phyloP scores from a whole-genome alignment of 2,888 invertebrate genomes.

The Melanchra persicariae region DNA sequence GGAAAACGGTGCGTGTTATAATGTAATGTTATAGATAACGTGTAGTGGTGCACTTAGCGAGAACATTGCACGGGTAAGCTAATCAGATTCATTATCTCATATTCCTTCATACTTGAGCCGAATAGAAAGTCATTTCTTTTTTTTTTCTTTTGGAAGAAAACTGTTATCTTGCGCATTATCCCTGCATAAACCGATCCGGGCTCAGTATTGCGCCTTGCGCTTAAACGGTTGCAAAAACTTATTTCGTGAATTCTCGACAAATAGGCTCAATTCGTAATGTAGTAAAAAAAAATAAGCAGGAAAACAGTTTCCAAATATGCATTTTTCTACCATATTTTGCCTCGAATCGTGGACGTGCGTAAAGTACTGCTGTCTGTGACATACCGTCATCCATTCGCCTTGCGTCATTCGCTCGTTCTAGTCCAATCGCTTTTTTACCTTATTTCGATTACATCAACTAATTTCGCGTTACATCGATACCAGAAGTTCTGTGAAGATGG shows the following conservation, averaged over 20 bases:
- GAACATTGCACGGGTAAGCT: constrained; percentile 75
- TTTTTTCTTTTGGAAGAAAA: constrained; percentile 28
- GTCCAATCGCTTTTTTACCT: constrained; percentile 78
- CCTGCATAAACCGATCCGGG: constrained; percentile 9
- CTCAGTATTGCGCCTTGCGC: constrained; percentile 23
- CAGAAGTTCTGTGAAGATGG: constrained; percentile 75
- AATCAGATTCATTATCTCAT: constrained; percentile 66
- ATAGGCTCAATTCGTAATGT: constrained; percentile 25
- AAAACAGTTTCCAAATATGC: constrained; percentile 59
- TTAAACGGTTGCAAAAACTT: constrained; percentile 26
- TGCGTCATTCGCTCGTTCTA: constrained; percentile 77
- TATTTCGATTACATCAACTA: constrained; percentile 83
- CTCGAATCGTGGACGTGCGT: constrained; percentile 34
- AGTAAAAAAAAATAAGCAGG: constrained; percentile 55
- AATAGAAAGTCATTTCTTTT: constrained; percentile 39
- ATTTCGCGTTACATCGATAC: constrained; percentile 82
- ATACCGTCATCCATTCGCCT: constrained; percentile 72
- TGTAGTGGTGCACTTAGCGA: constrained; percentile 75
- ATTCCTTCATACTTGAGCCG: constrained; percentile 35
- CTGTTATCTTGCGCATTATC: constrained; percentile 35
- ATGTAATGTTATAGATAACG: constrained; percentile 71
- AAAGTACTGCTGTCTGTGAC: constrained; percentile 62
- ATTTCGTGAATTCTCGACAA: constrained; percentile 20
- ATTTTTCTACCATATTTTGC: constrained; percentile 47
- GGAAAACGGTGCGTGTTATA: constrained; percentile 83